Percentiles rank a stretch among this genome's conserved stretches.
Evolutionary conservation across 2,888 invertebrate genomes (phyloP).

Genomic region (Eurois occulta): DNA sequence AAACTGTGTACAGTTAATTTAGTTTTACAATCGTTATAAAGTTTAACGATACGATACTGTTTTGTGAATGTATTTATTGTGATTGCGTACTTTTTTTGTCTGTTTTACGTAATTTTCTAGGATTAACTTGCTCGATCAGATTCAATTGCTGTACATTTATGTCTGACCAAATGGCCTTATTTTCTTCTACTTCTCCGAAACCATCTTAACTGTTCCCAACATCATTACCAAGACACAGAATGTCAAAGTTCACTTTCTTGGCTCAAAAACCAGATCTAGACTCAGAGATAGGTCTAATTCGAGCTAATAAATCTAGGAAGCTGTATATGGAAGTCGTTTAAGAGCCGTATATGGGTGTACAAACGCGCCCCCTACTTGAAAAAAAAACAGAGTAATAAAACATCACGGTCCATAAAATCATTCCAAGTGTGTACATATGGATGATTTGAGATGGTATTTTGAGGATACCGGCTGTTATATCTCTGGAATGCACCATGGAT

Average conservation of each 20-base stretch:
- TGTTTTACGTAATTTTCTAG: slow-evolving; percentile 37
- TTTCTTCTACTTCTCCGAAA: slow-evolving; percentile 17
- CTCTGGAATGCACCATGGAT: slow-evolving; percentile 14
- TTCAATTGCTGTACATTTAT: not conserved
- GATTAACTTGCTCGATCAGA: slow-evolving; percentile 12
- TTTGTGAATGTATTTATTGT: slow-evolving; percentile 60
- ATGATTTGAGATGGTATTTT: slow-evolving; percentile 59
- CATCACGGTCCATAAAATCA: slow-evolving; percentile 61
- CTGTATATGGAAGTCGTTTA: slow-evolving; percentile 46
- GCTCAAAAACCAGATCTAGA: slow-evolving; percentile 50
- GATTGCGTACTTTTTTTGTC: slow-evolving; percentile 44
- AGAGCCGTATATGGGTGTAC: slow-evolving; percentile 53
- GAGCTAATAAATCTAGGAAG: slow-evolving; percentile 48
- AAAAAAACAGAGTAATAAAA: slow-evolving; percentile 62
- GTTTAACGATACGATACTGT: slow-evolving; percentile 61
- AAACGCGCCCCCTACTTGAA: slow-evolving; percentile 55
- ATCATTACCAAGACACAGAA: slow-evolving; percentile 10
- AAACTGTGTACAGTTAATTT: slow-evolving; percentile 71
- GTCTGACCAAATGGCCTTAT: slow-evolving; percentile 9
- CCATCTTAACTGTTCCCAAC: not conserved
- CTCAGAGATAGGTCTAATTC: slow-evolving; percentile 56
- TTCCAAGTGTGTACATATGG: slow-evolving; percentile 54
- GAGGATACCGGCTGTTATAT: slow-evolving; percentile 32
- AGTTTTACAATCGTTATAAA: slow-evolving; percentile 71
- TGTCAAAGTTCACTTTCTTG: slow-evolving; percentile 50